These are phyloP conservation scores for Bos indicus DNA, from an alignment of 2,113 vertebrate species.

Conservation along the genomic window DNA sequence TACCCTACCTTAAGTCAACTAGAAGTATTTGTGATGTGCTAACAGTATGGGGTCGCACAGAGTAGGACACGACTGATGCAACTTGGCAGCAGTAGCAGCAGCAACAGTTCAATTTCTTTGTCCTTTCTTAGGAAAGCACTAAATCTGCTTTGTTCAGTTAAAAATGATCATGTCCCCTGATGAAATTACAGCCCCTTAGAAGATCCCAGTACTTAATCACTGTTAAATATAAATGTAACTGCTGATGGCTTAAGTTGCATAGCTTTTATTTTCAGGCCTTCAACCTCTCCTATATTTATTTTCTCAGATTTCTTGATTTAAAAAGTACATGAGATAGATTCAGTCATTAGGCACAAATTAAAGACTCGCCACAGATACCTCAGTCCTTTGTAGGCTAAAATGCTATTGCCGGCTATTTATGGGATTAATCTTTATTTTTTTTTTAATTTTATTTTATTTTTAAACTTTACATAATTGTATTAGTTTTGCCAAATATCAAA, in stretches of 20 bases:
- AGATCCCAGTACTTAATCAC: slow-evolving; percentile 39
- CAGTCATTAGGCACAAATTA: slow-evolving; percentile 63
- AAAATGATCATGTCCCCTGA: slow-evolving; percentile 28
- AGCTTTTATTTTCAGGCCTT: slow-evolving; percentile 45
- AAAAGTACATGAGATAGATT: slow-evolving; percentile 53
- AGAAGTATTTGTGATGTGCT: background rate
- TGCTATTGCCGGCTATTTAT: background rate
- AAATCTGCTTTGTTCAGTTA: slow-evolving; percentile 39
- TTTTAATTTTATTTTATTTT: too few species aligned
- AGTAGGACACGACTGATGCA: too few species aligned
- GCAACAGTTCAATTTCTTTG: background rate
- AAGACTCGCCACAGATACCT: slow-evolving; percentile 53
- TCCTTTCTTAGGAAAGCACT: slow-evolving; percentile 37
- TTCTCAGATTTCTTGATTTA: slow-evolving; percentile 56
- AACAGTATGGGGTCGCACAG: background rate
- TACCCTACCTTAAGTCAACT: background rate
- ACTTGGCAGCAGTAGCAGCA: too few species aligned
- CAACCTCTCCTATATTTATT: slow-evolving; percentile 34
- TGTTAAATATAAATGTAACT: slow-evolving; percentile 64
- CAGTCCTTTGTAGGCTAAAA: slow-evolving; percentile 28
- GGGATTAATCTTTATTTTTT: background rate
- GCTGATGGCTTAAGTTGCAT: slow-evolving; percentile 15
- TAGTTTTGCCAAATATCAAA: too few species aligned
- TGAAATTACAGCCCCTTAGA: slow-evolving; percentile 30
- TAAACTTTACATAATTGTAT: too few species aligned